Percentiles rank a stretch among this genome's conserved stretches.
Conservation (phyloP, 1,140 invertebrate species). For the Euglossa dilemma region DNA sequence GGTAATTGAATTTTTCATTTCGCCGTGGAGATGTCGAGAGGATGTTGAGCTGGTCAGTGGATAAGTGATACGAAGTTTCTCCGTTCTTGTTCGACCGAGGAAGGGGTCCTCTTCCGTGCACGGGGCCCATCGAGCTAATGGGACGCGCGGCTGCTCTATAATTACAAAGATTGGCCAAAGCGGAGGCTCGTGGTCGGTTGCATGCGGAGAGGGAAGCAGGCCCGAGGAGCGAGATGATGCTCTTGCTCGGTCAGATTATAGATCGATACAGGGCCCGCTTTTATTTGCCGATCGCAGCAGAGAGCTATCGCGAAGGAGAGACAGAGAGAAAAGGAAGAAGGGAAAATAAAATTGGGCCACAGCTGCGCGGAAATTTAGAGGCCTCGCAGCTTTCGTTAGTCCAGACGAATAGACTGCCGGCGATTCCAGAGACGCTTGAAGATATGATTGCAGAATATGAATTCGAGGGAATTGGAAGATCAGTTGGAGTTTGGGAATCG, state of each 20-base stretch:
- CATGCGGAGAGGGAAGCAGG: background rate
- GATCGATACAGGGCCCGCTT: conserved; percentile 62
- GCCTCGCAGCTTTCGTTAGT: conserved; percentile 5
- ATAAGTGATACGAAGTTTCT: conserved; percentile 20
- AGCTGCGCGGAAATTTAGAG: conserved; percentile 43
- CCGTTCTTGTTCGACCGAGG: conserved; percentile 5
- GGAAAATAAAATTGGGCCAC: background rate
- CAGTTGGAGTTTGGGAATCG: too few species aligned
- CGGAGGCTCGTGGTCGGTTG: conserved; percentile 38
- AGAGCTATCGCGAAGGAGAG: conserved; percentile 21
- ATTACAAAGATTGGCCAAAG: conserved; percentile 80
- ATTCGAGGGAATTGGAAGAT: too few species aligned
- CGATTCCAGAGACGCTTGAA: background rate
- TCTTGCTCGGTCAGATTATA: conserved; percentile 48
- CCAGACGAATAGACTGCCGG: background rate
- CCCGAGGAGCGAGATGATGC: background rate
- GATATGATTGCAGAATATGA: too few species aligned
- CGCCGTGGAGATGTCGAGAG: background rate
- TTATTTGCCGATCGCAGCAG: conserved; percentile 60
- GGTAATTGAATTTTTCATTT: conserved; percentile 33
- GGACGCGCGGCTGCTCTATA: conserved; percentile 80
- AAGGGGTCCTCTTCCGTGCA: conserved; percentile 21
- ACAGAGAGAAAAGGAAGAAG: background rate
- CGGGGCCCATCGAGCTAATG: conserved; percentile 76
- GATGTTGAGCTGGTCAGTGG: conserved; percentile 70